Conservation (phyloP, 1,140 invertebrate genomes). For the Schlechtendalia chinensis region DNA sequence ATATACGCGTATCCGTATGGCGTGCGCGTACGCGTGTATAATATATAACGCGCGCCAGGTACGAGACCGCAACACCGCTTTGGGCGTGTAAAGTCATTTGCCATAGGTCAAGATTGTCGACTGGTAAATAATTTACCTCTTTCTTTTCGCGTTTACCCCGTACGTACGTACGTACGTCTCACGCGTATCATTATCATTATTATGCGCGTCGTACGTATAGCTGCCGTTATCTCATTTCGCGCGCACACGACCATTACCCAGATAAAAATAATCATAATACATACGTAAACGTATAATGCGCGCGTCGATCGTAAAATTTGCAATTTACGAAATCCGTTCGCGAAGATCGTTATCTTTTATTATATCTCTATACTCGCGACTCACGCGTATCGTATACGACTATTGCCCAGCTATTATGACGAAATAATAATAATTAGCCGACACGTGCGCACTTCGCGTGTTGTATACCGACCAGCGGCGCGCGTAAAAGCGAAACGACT, state of each 20-base stretch:
- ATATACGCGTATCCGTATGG: neutral
- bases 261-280: constrained; percentile 1
- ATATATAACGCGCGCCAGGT: no score
- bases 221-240: neutral
- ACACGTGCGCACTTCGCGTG: neutral
- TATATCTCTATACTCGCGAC: no score
- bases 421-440: neutral
- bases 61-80: neutral
- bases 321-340: constrained; percentile 1
- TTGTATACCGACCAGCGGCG: no score
- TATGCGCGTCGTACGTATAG: neutral
- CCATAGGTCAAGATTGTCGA: constrained; percentile 23
- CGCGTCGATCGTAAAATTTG: constrained; percentile 15
- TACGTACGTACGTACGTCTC: neutral
- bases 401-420: neutral
- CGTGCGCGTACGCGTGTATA: neutral
- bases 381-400: neutral
- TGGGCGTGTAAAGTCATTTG: constrained; percentile 28
- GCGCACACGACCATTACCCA: neutral
- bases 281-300: neutral
- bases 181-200: no score
- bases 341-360: neutral
- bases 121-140: constrained; percentile 12
- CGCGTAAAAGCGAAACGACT: no score
- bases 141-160: neutral